Evolutionary conservation across 1,140 invertebrate genomes (phyloP), one percentile per base, ranked within the genome.

Genomic region (Phocides pigmalion): DNA sequence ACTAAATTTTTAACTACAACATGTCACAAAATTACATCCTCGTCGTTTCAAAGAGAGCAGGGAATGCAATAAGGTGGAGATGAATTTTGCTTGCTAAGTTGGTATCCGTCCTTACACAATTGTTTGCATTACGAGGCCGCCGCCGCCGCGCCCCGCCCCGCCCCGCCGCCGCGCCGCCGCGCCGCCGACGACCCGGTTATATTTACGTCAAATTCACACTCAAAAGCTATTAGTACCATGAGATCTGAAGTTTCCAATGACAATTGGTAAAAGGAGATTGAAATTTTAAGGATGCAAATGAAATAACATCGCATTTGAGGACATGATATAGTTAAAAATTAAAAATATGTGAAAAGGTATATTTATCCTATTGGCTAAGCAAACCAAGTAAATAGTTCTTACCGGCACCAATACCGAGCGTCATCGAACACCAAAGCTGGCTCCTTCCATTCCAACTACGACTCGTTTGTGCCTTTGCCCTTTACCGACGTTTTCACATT

Each of bases 241-340:
- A 90, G 86, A 87, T 90, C 87, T 88, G 85, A 90, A 87, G 81
- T 85, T 86, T 81, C 76, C 82, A 79, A 87, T 86, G 79, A 66
- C 63, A 76, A 73, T 70, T 74, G 68, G 71, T 79, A 81, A 72
- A 65, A 74, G 74, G 49, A 84, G 63, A 80, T 76, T 74, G 64
- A 71, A 74, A 75, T 70, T 82, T 81, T 69, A 84, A 85, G 81
- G 84, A 91, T 89, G 87, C 85, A 86, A 89, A 89, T 89, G 81
- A 91, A 89, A 88, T 72, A 87, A 83, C 66, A 78, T 77, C 82
- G 85, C 79, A 80, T 67, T 88, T 79, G 84, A 92, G 90, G 90
- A 92, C 91, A 92, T 92, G 90, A 91, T 90, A 91, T 92, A 92
- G 90, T 92, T 90, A 90, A 91, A 90, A 92, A 91, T 84, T n/a